phyloP scores from a whole-genome alignment of 2,888 invertebrate species.

The Cephus rjabovi region DNA sequence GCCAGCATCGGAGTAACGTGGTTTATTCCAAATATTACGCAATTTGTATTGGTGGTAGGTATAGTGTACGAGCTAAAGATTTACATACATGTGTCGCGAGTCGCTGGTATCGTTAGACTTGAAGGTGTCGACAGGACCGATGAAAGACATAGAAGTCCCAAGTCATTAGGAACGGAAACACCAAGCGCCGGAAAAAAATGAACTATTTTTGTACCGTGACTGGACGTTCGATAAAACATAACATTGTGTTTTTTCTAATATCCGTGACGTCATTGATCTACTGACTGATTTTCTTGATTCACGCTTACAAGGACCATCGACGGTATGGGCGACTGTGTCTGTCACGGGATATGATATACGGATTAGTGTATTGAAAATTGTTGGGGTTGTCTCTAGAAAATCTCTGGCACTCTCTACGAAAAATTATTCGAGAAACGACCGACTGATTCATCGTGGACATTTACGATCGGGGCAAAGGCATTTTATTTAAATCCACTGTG shows the following conservation, averaged over 20 bases:
- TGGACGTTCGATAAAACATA: background rate
- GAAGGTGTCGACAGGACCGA: constrained; percentile 20
- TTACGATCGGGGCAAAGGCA: background rate
- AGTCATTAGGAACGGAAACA: constrained; percentile 20
- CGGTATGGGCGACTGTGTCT: background rate
- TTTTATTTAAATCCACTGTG: background rate
- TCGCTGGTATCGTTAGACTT: background rate
- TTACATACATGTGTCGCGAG: background rate
- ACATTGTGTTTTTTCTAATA: background rate
- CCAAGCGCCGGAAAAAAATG: constrained; percentile 8
- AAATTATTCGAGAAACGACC: background rate
- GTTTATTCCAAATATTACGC: constrained; percentile 2
- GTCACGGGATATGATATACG: background rate
- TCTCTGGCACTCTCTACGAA: background rate
- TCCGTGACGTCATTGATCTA: background rate
- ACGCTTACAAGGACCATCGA: background rate
- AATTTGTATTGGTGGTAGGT: background rate
- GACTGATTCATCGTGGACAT: background rate
- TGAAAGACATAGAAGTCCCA: constrained; percentile 15
- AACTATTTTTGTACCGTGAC: constrained; percentile 11
- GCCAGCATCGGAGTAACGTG: background rate
- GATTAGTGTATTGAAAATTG: background rate
- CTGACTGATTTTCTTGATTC: background rate
- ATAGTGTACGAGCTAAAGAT: background rate
- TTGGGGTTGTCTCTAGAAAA: background rate